Evolutionary conservation across 2,113 vertebrate genomes (phyloP), one percentile per base, ranked within the genome.

Genomic region (Corydoras sp.): DNA sequence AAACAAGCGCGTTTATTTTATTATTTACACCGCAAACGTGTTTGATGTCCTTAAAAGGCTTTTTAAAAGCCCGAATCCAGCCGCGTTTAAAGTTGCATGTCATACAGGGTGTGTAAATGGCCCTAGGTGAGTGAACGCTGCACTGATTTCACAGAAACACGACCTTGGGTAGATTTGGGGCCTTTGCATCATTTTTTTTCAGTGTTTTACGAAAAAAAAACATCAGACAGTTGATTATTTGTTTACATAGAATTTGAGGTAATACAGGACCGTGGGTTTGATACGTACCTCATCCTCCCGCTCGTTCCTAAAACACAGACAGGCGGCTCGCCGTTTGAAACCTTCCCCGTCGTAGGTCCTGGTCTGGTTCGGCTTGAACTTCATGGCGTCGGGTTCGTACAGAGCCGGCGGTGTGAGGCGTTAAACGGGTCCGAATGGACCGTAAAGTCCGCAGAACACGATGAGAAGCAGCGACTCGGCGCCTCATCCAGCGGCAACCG

Each of bases 291-390:
- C 95, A 78, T 97, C 95, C 78, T 98, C 96, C 60, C 90, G 93
- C 79, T 96, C 96, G 81, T 90, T 97, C 85, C 93, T 94, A 85
- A 98, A 96, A 83, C 96, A 98, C 83, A 98, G 85, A 77, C 96
- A 98, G 62, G 96, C 96, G 62, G 95, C 96, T 78, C 95, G 91
- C 83, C 94, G 95, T 90, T 95, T 98, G 88, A 95, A 98, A 75
- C 96, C 94, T 59, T 98, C 96, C 75, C 92, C 92, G 78, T 98
- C 96, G 85, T 97, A 98, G 62, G 95, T 98, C 83, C 96, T 92
- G 77, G 95, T 98, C 92, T 98, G 96, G 88, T 95, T 98, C 80
- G 93, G 94, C 87, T 98, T 98, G 79, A 97, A 92, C 91, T 98
- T 97, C 96, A 98, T 98, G 86, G 83, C 93, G 69, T 18, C 35